A percentile compares a stretch with the other conserved stretches of the same genome.
phyloP scores from a whole-genome alignment of 2,797 vertebrate genomes.

The Chromis chromis region DNA sequence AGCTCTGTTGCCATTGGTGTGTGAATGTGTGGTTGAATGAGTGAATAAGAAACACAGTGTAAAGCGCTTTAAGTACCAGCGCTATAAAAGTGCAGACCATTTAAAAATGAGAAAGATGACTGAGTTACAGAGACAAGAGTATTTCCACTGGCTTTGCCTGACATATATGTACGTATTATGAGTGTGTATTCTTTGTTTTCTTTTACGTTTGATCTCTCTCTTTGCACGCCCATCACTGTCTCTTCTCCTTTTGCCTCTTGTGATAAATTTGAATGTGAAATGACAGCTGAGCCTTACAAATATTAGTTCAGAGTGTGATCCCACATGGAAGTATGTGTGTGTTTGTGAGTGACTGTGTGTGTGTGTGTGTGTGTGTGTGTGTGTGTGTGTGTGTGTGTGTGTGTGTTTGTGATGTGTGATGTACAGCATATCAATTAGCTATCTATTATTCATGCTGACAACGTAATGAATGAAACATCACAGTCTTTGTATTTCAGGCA shows the following conservation, averaged over 20 bases:
- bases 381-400: slow-evolving; percentile 31
- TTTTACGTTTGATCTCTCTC: slow-evolving; percentile 32
- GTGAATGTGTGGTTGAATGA: too few species aligned
- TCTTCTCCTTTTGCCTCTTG: slow-evolving; percentile 49
- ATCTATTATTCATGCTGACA: slow-evolving; percentile 81
- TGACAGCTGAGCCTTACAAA: slow-evolving; percentile 66
- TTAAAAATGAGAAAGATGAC: too few species aligned
- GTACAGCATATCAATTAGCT: slow-evolving; percentile 77
- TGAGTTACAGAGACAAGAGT: neutral
- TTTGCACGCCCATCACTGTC: neutral
- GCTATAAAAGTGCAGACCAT: too few species aligned
- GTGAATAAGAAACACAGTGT: too few species aligned
- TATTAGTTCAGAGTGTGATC: slow-evolving; percentile 69
- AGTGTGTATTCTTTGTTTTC: slow-evolving; percentile 26
- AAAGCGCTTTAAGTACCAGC: too few species aligned
- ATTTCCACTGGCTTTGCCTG: neutral
- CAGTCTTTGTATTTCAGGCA: slow-evolving; percentile 78
- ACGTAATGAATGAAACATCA: slow-evolving; percentile 80
- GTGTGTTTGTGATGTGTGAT: slow-evolving; percentile 48
- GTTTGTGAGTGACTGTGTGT: slow-evolving; percentile 25
- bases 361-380: slow-evolving; percentile 25
- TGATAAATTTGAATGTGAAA: slow-evolving; percentile 68
- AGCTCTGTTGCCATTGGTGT: too few species aligned
- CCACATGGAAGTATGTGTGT: slow-evolving; percentile 38
- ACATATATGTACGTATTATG: neutral